Percentiles rank a stretch among this genome's conserved stretches.
Conservation (phyloP, 2,113 vertebrate species). For the Geococcyx californianus region DNA sequence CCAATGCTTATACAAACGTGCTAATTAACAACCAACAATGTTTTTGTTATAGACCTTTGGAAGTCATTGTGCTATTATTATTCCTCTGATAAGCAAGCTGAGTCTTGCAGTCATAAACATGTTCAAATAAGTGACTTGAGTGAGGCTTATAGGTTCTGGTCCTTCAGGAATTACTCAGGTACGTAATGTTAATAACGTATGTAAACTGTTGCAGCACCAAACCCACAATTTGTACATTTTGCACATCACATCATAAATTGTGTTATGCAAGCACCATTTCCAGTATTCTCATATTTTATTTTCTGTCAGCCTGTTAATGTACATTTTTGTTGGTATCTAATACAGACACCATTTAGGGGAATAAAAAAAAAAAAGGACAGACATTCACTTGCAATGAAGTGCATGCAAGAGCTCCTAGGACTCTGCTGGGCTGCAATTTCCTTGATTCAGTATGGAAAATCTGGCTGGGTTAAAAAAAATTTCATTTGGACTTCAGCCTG, state of each 20-base stretch:
- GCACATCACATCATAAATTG: constrained; percentile 22
- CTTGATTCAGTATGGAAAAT: constrained; percentile 37
- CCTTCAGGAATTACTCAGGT: background rate
- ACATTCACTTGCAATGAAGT: background rate
- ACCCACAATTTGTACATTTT: background rate
- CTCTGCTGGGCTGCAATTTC: background rate
- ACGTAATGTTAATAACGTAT: constrained; percentile 1
- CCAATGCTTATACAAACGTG: background rate
- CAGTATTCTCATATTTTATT: constrained; percentile 22
- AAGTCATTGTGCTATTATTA: background rate
- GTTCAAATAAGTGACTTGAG: background rate
- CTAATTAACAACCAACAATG: background rate
- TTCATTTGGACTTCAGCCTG: constrained; percentile 26
- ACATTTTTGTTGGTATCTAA: constrained; percentile 4
- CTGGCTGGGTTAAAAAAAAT: background rate
- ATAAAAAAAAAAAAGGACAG: background rate
- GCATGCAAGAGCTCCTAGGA: background rate
- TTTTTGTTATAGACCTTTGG: background rate
- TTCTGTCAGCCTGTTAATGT: background rate
- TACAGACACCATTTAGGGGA: background rate
- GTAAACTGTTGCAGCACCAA: constrained; percentile 1
- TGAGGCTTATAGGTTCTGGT: background rate
- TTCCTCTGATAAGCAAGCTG: background rate
- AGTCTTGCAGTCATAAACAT: background rate
- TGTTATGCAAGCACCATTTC: background rate